These are phyloP conservation scores for Malachius bipustulatus DNA, from an alignment of 2,888 invertebrate genomes.

Conservation along the genomic window DNA sequence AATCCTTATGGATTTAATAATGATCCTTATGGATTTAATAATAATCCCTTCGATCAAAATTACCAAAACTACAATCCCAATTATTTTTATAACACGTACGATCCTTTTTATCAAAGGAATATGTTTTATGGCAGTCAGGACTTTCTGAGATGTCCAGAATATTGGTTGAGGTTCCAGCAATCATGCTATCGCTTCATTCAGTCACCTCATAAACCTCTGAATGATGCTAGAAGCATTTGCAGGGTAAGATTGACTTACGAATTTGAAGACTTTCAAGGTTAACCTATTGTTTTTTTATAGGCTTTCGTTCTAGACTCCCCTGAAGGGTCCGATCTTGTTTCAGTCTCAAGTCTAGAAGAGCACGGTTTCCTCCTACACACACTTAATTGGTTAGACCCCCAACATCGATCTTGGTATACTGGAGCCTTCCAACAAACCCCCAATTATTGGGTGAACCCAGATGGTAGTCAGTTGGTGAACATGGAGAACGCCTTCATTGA, in stretches of 20 bases:
- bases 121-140: slow-evolving; percentile 27
- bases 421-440: slow-evolving; percentile 64
- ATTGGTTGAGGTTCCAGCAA: slow-evolving; percentile 73
- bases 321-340: slow-evolving; percentile 61
- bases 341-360: slow-evolving; percentile 72
- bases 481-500: slow-evolving; percentile 75
- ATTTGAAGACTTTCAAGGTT: slow-evolving; percentile 6
- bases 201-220: slow-evolving; percentile 67
- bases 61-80: slow-evolving; percentile 4
- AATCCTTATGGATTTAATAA: slow-evolving; percentile 8
- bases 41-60: too few species aligned
- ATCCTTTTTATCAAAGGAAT: slow-evolving; percentile 19
- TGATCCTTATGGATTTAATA: not conserved
- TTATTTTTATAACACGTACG: slow-evolving; percentile 1
- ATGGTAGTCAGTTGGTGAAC: slow-evolving; percentile 64
- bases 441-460: slow-evolving; percentile 75
- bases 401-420: slow-evolving; percentile 77
- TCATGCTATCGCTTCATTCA: slow-evolving; percentile 85
- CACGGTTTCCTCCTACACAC: slow-evolving; percentile 77
- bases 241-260: slow-evolving; percentile 37
- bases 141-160: slow-evolving; percentile 62
- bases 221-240: slow-evolving; percentile 74
- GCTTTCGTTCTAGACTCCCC: too few species aligned
- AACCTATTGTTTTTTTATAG: slow-evolving; percentile 3
- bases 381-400: slow-evolving; percentile 71